phyloP scores from a whole-genome alignment of 2,113 vertebrate species.

The Larimichthys polyactis region DNA sequence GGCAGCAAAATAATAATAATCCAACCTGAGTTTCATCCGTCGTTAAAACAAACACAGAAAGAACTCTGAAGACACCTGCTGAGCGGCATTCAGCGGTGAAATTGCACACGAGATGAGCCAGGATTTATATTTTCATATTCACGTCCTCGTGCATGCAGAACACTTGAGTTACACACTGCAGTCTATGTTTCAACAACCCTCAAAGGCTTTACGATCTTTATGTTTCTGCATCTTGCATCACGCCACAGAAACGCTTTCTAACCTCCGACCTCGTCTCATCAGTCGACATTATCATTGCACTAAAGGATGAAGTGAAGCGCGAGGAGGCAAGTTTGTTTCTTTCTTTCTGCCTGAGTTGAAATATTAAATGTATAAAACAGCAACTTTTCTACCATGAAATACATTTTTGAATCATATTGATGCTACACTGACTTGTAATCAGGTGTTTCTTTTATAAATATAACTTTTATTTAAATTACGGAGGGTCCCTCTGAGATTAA shows the following conservation, averaged over 20 bases:
- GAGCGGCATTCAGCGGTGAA: slow-evolving; percentile 59
- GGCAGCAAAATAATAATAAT: not conserved
- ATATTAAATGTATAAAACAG: not conserved
- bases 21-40: slow-evolving; percentile 3
- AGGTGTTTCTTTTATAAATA: no score
- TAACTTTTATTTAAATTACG: no score
- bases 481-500: no score
- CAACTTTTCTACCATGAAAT: no score
- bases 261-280: not conserved
- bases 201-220: not conserved
- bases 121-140: slow-evolving; percentile 32
- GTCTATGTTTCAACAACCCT: slow-evolving; percentile 14
- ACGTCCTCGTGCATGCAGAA: not conserved
- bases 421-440: no score
- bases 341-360: not conserved
- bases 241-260: not conserved
- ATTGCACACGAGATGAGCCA: slow-evolving; percentile 40
- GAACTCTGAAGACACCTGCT: slow-evolving; percentile 38
- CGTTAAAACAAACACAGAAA: slow-evolving; percentile 32
- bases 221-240: slow-evolving; percentile 11
- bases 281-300: not conserved
- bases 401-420: no score
- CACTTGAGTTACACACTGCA: slow-evolving; percentile 19
- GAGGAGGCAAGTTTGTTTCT: not conserved
- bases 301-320: not conserved